These are phyloP conservation scores for Petrocephalus microphthalmus DNA, from an alignment of 2,113 vertebrate genomes.

Conservation along the genomic window DNA sequence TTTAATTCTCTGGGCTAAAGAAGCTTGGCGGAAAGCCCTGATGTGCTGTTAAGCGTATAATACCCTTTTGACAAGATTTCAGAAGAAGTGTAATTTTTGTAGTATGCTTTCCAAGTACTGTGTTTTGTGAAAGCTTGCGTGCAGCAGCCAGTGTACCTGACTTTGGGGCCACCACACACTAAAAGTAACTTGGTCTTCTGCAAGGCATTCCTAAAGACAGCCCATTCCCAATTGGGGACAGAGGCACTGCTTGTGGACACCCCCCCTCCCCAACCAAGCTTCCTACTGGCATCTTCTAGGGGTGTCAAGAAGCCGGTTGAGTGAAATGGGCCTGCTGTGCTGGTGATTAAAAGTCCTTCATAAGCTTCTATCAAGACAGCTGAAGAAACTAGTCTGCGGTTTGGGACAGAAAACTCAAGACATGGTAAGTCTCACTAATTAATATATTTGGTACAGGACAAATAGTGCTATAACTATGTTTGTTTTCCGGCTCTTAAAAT, in stretches of 20 bases:
- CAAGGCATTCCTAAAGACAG: background rate
- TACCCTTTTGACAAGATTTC: background rate
- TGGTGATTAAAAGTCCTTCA: conserved; percentile 30
- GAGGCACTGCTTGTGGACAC: too few species aligned
- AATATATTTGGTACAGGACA: conserved; percentile 51
- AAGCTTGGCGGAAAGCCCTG: background rate
- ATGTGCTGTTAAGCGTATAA: background rate
- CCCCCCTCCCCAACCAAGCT: too few species aligned
- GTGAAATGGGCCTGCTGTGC: background rate
- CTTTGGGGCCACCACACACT: background rate
- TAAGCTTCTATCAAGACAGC: conserved; percentile 33
- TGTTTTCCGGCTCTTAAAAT: conserved; percentile 56
- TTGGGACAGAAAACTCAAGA: conserved; percentile 51
- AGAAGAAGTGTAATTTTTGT: background rate
- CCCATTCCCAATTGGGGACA: background rate
- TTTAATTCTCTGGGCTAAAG: conserved; percentile 2
- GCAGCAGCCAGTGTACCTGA: background rate
- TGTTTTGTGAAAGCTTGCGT: background rate
- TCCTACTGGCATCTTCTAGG: background rate
- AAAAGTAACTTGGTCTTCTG: background rate
- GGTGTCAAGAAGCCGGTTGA: background rate
- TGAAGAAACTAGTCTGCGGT: conserved; percentile 44
- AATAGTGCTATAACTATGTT: conserved; percentile 47
- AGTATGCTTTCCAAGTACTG: background rate
- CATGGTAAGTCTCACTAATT: conserved; percentile 50